Conservation (phyloP, 2,113 vertebrate genomes). For the Calidris pugnax region DNA sequence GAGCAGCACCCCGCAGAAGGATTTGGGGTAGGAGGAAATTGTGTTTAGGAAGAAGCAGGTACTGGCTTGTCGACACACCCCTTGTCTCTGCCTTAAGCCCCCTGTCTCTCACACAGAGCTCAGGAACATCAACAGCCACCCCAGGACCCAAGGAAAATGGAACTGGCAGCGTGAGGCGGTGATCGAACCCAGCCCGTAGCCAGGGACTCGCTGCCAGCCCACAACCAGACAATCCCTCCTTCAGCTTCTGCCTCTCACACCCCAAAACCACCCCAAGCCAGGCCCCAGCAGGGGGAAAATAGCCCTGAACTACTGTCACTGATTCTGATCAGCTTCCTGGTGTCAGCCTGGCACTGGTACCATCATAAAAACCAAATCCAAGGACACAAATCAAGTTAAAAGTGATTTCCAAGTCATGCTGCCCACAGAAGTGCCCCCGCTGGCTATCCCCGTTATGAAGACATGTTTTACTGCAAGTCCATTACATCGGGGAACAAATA, state of each 20-base stretch:
- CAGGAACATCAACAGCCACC: neutral
- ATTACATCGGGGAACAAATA: too few species aligned
- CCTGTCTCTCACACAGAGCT: neutral
- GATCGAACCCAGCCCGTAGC: neutral
- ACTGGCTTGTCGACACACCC: neutral
- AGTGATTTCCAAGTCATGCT: neutral
- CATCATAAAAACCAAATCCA: neutral
- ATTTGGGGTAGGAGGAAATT: neutral
- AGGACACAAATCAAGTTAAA: neutral
- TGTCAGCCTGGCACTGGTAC: neutral
- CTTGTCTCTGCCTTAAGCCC: neutral
- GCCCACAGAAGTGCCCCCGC: neutral
- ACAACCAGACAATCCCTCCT: rapidly evolving
- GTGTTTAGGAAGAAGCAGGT: neutral
- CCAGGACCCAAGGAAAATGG: neutral
- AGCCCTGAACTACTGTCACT: neutral
- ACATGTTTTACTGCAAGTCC: neutral
- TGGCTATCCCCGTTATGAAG: too few species aligned
- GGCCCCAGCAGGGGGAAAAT: neutral
- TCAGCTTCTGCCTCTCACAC: neutral
- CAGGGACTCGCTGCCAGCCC: neutral
- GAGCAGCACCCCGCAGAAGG: neutral
- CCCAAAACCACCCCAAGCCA: neutral
- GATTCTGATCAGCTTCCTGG: neutral
- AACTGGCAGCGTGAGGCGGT: neutral